Evolutionary conservation across 2,113 vertebrate species (phyloP), one percentile per base, ranked within the genome.

Genomic region (Silurus asotus): DNA sequence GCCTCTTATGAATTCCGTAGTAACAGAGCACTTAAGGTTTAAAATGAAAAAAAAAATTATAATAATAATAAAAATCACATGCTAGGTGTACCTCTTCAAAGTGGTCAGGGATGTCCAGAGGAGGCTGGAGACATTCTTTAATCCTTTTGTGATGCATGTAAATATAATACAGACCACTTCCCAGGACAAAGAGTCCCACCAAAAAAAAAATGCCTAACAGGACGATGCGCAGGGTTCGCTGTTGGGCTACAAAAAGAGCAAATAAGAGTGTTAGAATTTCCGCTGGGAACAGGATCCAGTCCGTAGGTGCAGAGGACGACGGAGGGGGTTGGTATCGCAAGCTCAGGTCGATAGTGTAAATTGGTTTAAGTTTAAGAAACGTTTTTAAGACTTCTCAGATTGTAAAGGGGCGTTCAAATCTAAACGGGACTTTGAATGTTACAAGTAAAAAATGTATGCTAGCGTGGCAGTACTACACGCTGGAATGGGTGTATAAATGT

Each of bases 231-330:
- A 45, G n/a, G 20, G 20, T 79, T 74, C 23, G 17, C 8, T 3
- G 13, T 4, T 0, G 3, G 17, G 62, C 79, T 82, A 92, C 91
- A 94, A 91, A 88, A 91, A 93, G 6, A 90, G 17, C 49, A 23
- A 48, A 74, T 10, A 77, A 55, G 9, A 6, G 1, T 20, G n/a
- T 82, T 76, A 53, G n/a, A 45, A 84, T 28, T 23, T 75, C 3
- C 67, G 37, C 17, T 55, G 4, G 59, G 61, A 48, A 45, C 55
- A 65, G 45, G 19, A 28, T 78, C 53, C 13, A 15, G 1, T 5
- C 1, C 8, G 20, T 61, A 19, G 45, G 28, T 48, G 51, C 5
- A 77, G 17, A 37, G 59, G n/a, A 75, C 49, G 19, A 75, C 3
- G 45, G 28, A 17, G 13, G 37, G 37, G 37, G 37, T 37, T 37